phyloP scores from a whole-genome alignment of 2,113 vertebrate genomes.

The Hystrix cristata region DNA sequence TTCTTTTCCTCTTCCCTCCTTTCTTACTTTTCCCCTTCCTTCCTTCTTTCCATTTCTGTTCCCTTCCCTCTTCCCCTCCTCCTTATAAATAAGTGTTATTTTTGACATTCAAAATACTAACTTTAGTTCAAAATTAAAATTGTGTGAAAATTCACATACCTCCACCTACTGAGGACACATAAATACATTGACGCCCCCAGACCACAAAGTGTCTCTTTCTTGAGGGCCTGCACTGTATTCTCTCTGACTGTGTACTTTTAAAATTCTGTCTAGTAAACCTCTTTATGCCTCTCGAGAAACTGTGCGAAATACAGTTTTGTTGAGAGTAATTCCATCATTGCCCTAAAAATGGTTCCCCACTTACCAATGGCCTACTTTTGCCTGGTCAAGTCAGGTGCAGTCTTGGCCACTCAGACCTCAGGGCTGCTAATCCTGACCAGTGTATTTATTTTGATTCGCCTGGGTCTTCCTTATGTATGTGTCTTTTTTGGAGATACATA shows the following conservation, averaged over 20 bases:
- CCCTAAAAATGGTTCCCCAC: neutral
- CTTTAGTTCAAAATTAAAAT: neutral
- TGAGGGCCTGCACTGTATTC: neutral
- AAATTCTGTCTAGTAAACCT: neutral
- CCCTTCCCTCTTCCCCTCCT: neutral
- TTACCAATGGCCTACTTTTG: neutral
- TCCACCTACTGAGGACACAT: neutral
- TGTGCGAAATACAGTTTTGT: neutral
- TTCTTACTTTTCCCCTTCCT: neutral
- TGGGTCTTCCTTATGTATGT: neutral
- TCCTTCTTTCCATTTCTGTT: neutral
- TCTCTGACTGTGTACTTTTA: neutral
- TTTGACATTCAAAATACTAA: neutral
- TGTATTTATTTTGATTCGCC: neutral
- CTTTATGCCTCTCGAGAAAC: neutral
- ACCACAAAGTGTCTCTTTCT: neutral
- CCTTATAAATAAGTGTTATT: neutral
- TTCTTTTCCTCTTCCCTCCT: fast-evolving
- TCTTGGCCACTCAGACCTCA: neutral
- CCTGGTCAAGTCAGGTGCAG: neutral
- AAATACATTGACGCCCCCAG: neutral
- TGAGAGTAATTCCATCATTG: neutral
- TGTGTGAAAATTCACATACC: neutral
- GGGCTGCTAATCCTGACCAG: neutral
- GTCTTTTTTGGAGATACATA: neutral